Evolutionary conservation across 2,113 vertebrate genomes (phyloP), one percentile per base, ranked within the genome.

Genomic region (Bambusicola thoracicus): DNA sequence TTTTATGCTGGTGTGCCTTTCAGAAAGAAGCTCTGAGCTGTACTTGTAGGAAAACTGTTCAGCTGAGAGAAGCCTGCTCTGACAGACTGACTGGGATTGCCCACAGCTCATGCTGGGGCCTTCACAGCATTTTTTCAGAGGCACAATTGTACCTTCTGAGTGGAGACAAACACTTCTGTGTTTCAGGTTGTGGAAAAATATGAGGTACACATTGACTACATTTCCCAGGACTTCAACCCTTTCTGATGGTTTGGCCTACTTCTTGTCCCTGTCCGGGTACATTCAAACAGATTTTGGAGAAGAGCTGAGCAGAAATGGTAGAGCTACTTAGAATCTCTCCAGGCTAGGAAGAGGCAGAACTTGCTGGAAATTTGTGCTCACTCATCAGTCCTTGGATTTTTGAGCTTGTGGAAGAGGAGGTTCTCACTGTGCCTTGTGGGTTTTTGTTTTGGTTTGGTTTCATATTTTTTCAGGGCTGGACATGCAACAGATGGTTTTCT

Each of bases 291-390:
- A 29, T 78, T 92, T 85, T 0, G 1, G 25, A 81, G 25, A 55
- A 86, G 41, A 77, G 22, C 2, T 19, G 29, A 24, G 43, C 30
- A 75, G 66, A 85, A 86, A 32, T 15, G 18, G 85, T 77, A 61
- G 34, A 87, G 43, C 18, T 85, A 20, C 68, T 85, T 61, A 70
- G 55, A 41, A 65, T 83, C 36, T 69, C 76, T 86, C 36, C 68
- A 86, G 87, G 85, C 85, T 91, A 92, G 65, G 59, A 95, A 96
- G 82, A 94, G 48, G 51, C 34, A 94, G 94, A 96, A 94, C 65
- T 90, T 95, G 83, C 68, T 95, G 85, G 77, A 96, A 93, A 56
- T 40, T 90, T 4, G 1, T 83, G 56, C 80, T 90, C 87, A 86
- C 43, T 96, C 94, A 94, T 76, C 80, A 86, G 77, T 84, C 48